Percentiles rank a stretch among this genome's conserved stretches.
Evolutionary conservation across 2,797 vertebrate genomes (phyloP).

Genomic region (Hylomyscus alleni): DNA sequence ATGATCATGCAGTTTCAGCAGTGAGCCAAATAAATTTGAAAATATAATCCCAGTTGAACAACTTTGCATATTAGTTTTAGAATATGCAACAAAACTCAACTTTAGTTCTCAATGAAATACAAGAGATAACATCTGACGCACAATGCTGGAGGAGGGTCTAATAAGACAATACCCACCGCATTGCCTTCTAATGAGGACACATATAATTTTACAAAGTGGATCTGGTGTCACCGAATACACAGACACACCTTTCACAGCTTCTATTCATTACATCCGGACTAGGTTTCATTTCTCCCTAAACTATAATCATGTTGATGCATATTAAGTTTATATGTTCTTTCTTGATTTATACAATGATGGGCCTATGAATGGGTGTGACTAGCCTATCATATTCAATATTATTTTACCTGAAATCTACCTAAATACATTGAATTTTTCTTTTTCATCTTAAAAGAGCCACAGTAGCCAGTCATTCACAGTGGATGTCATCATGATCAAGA

Average conservation of each 20-base stretch:
- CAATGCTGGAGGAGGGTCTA: background rate
- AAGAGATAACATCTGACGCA: background rate
- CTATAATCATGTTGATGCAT: background rate
- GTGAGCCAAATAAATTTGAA: background rate
- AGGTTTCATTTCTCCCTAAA: conserved; percentile 24
- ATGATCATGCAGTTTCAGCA: background rate
- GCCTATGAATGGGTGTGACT: background rate
- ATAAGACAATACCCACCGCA: background rate
- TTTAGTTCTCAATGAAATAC: background rate
- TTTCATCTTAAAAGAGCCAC: conserved; percentile 21
- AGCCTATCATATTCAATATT: conserved; percentile 30
- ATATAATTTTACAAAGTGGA: background rate
- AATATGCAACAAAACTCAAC: background rate
- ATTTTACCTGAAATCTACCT: background rate
- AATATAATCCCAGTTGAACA: background rate
- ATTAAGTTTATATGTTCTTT: conserved; percentile 66
- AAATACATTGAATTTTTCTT: conserved; percentile 53
- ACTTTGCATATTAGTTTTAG: background rate
- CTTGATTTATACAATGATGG: conserved; percentile 71
- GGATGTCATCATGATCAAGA: conserved; percentile 52
- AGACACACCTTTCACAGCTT: background rate
- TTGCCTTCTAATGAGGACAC: background rate
- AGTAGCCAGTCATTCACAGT: conserved; percentile 61
- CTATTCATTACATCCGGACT: background rate
- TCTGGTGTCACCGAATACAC: background rate